phyloP scores from a whole-genome alignment of 2,113 vertebrate genomes.

The Cyrtonyx montezumae region DNA sequence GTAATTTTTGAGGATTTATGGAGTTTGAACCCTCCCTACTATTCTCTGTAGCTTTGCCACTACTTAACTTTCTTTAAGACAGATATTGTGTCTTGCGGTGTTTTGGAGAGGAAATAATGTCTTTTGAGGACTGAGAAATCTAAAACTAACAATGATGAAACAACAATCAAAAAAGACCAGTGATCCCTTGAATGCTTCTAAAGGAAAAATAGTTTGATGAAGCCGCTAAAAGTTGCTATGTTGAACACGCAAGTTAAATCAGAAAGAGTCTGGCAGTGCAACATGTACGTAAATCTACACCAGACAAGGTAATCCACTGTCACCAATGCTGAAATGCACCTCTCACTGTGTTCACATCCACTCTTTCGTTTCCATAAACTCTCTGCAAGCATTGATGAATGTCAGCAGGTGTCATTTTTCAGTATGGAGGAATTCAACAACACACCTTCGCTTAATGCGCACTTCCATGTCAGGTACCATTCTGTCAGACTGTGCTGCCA shows the following conservation, averaged over 20 bases:
- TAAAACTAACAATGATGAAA: background rate
- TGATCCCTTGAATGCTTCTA: background rate
- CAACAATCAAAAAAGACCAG: background rate
- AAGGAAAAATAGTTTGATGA: background rate
- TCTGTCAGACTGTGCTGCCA: too few relatives aligned
- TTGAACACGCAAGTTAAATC: background rate
- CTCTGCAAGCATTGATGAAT: background rate
- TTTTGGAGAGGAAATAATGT: background rate
- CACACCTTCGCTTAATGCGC: too few relatives aligned
- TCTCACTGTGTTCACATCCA: too few relatives aligned
- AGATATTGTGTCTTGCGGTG: background rate
- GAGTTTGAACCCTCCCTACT: background rate
- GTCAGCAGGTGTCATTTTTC: too few relatives aligned
- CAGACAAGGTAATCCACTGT: too few relatives aligned
- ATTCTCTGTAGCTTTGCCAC: background rate
- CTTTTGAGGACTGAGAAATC: background rate
- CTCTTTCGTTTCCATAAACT: too few relatives aligned
- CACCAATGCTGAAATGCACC: too few relatives aligned
- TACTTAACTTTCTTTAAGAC: background rate
- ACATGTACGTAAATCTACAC: accelerated
- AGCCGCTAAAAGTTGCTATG: background rate
- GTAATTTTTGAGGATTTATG: background rate
- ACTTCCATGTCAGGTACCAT: too few relatives aligned
- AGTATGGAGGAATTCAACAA: too few relatives aligned
- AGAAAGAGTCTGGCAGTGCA: background rate